phyloP scores from a whole-genome alignment of 2,888 invertebrate genomes.

The Dynastes maya region DNA sequence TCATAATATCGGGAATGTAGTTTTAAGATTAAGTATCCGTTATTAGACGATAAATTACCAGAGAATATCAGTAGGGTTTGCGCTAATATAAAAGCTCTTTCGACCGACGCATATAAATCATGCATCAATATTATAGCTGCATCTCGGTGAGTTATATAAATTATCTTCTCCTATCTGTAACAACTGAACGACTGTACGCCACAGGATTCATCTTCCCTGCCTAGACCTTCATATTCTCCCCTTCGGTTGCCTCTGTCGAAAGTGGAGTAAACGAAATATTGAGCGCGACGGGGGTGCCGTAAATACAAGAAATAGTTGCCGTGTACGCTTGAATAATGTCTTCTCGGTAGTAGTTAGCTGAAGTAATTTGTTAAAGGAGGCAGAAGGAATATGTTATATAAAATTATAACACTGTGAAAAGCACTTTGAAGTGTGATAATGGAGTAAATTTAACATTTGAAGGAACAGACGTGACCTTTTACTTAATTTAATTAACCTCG shows the following conservation, averaged over 20 bases:
- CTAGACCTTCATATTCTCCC: conserved; percentile 23
- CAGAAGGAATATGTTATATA: too few relatives aligned
- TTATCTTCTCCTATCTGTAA: conserved; percentile 49
- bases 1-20: conserved; percentile 38
- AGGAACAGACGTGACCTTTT: too few relatives aligned
- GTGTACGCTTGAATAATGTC: background rate
- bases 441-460: too few relatives aligned
- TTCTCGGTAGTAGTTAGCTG: background rate
- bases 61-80: conserved; percentile 33
- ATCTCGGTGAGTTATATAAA: conserved; percentile 54
- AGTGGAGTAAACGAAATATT: conserved; percentile 23
- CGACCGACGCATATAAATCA: conserved; percentile 52
- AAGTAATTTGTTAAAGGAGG: conserved; percentile 8
- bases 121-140: conserved; percentile 48
- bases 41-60: conserved; percentile 40
- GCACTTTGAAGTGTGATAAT: too few relatives aligned
- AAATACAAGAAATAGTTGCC: conserved; percentile 11
- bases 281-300: conserved; percentile 16
- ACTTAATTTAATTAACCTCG: too few relatives aligned
- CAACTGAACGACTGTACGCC: conserved; percentile 20
- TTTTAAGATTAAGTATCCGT: conserved; percentile 40
- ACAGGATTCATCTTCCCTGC: conserved; percentile 30
- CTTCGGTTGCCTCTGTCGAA: background rate
- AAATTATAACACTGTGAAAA: too few relatives aligned
- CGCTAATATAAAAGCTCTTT: conserved; percentile 50